Conservation (phyloP, 2,113 vertebrate species). For the Pyrgilauda ruficollis region DNA sequence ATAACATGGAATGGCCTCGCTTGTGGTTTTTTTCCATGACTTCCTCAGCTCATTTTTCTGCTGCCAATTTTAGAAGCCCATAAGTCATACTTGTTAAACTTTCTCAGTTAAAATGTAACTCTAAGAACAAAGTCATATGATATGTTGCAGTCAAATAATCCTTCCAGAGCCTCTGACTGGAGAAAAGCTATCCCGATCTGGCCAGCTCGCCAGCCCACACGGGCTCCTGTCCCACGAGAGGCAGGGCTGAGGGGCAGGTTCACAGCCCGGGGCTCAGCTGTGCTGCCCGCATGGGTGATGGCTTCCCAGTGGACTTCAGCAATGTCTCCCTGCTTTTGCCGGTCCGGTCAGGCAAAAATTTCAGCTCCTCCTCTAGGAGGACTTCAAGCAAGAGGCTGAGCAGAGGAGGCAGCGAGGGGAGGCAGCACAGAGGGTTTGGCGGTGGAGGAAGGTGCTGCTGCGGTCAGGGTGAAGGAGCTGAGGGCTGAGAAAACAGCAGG, state of each 20-base stretch:
- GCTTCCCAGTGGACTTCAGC: not conserved
- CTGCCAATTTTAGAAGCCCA: slow-evolving; percentile 78
- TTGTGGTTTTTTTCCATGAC: slow-evolving; percentile 75
- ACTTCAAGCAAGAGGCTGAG: not conserved
- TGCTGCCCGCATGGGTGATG: not conserved
- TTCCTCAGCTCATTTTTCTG: slow-evolving; percentile 75
- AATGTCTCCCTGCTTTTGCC: not conserved
- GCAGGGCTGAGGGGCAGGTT: not conserved
- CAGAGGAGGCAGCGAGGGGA: not conserved
- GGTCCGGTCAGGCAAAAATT: not conserved
- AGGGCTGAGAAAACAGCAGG: not conserved
- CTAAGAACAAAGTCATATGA: slow-evolving; percentile 76
- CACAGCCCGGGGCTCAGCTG: not conserved
- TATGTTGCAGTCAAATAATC: slow-evolving; percentile 43
- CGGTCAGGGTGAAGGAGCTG: not conserved
- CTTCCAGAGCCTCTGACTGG: slow-evolving; percentile 21
- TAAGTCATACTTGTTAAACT: slow-evolving; percentile 77
- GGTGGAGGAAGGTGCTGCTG: not conserved
- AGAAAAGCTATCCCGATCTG: not conserved
- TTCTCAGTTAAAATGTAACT: slow-evolving; percentile 78
- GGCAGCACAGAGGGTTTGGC: not conserved
- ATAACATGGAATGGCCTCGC: slow-evolving; percentile 63
- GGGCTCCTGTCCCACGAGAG: not conserved
- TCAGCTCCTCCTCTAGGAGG: not conserved
- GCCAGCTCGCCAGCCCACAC: not conserved